Evolutionary conservation across 2,113 vertebrate species (phyloP), one percentile per base, ranked within the genome.

Genomic region (Elanoides forficatus): DNA sequence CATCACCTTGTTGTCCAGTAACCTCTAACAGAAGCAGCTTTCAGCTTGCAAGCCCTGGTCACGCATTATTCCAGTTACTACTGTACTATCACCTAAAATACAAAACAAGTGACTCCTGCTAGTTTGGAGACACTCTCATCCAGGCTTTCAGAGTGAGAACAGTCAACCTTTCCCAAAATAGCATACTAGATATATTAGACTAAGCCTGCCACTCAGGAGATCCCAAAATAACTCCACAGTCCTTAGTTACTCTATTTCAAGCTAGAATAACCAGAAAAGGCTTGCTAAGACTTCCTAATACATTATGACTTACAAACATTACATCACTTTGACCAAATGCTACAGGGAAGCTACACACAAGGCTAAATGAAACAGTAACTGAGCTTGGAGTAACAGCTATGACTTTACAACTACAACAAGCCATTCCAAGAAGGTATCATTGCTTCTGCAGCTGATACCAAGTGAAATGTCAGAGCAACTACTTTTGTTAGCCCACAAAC

Each of bases 151-250:
- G 40, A 95, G 40, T 48, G 30, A 36, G 43, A 94, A 80, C 60
- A 95, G 81, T 32, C 90, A 94, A 80, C 81, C 92, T 82, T 87
- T 93, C 93, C 78, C 84, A 93, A 90, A 97, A 97, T 93, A 97
- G 84, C 66, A 48, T 4, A 36, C 56, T 50, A 55, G 86, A 96
- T 91, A 91, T 92, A 93, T 29, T 87, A 95, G 26, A 81, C 55
- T 81, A 87, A 72, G 81, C 70, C 70, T 93, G 95, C 66, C 84
- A 73, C 70, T 85, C 58, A 80, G 84, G 87, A 88, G 92, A 91
- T 90, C 78, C 84, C 73, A 96, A 94, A 96, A 95, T 97, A 96
- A 95, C 93, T 82, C 40, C 40, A 38, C 8, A 21, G 81, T 8
- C 60, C 60, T 79, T 43, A 88, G 76, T 91, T 94, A 93, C 43